phyloP scores from a whole-genome alignment of 2,888 invertebrate species.

The Ypsolopha sequella region DNA sequence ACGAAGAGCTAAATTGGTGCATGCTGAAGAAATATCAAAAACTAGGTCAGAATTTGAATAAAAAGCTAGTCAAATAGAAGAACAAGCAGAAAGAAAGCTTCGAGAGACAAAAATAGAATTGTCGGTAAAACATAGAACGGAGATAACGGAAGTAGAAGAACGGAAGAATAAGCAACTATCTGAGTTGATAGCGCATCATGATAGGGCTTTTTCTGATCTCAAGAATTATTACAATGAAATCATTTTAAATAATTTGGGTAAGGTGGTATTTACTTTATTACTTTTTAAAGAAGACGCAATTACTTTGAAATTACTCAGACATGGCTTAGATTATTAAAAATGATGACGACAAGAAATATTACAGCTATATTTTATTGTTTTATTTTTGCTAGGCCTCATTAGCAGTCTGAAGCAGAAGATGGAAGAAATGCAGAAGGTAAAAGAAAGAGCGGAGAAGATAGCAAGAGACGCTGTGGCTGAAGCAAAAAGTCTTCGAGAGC shows the following conservation, averaged over 20 bases:
- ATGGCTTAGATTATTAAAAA: too few species aligned
- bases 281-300: too few species aligned
- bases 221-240: constrained; percentile 97
- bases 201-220: constrained; percentile 87
- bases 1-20: constrained; percentile 76
- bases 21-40: constrained; percentile 81
- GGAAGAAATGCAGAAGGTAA: constrained; percentile 83
- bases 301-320: too few species aligned
- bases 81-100: constrained; percentile 80
- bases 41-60: constrained; percentile 63
- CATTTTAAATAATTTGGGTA: constrained; percentile 90
- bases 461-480: constrained; percentile 77
- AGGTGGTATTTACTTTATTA: too few species aligned
- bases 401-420: constrained; percentile 83
- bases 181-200: constrained; percentile 84
- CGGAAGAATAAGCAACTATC: constrained; percentile 90
- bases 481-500: constrained; percentile 79
- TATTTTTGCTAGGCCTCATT: constrained; percentile 71
- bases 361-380: not conserved
- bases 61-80: constrained; percentile 60
- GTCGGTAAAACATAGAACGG: constrained; percentile 81
- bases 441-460: constrained; percentile 82
- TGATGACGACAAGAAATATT: too few species aligned
- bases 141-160: constrained; percentile 91
- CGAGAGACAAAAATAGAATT: constrained; percentile 78